Conservation (phyloP, 2,888 invertebrate genomes). For the Trichacis sp. region DNA sequence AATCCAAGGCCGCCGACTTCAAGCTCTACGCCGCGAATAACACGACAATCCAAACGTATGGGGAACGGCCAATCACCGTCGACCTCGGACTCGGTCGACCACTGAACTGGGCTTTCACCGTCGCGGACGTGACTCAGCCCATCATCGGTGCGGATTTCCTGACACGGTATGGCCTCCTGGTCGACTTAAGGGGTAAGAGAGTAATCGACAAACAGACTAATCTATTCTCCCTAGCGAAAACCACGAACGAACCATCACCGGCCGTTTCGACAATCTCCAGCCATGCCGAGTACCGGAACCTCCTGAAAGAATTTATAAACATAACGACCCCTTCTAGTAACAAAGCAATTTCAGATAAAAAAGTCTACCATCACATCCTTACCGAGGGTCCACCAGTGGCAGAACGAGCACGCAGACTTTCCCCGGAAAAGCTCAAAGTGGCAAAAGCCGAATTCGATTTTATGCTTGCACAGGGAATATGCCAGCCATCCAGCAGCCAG, state of each 20-base stretch:
- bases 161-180: neutral
- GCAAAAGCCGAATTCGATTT: slow-evolving; percentile 51
- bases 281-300: no score
- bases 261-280: no score
- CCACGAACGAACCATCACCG: neutral
- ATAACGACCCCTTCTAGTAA: no score
- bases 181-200: slow-evolving; percentile 19
- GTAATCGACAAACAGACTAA: no score
- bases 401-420: slow-evolving; percentile 50
- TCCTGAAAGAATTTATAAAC: no score
- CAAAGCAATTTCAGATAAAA: no score
- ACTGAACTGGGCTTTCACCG: slow-evolving; percentile 52
- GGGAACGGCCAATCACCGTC: slow-evolving; percentile 40
- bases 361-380: slow-evolving; percentile 40
- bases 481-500: slow-evolving; percentile 48
- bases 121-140: no score
- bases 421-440: slow-evolving; percentile 47
- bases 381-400: slow-evolving; percentile 53
- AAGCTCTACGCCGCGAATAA: slow-evolving; percentile 57
- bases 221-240: neutral
- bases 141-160: slow-evolving; percentile 59
- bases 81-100: slow-evolving; percentile 50
- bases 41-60: slow-evolving; percentile 53
- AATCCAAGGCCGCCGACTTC: slow-evolving; percentile 3
- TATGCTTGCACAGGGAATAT: slow-evolving; percentile 50